Evolutionary conservation across 1,140 invertebrate species (phyloP), one percentile per base, ranked within the genome.

Genomic region (Bombus ignitus): DNA sequence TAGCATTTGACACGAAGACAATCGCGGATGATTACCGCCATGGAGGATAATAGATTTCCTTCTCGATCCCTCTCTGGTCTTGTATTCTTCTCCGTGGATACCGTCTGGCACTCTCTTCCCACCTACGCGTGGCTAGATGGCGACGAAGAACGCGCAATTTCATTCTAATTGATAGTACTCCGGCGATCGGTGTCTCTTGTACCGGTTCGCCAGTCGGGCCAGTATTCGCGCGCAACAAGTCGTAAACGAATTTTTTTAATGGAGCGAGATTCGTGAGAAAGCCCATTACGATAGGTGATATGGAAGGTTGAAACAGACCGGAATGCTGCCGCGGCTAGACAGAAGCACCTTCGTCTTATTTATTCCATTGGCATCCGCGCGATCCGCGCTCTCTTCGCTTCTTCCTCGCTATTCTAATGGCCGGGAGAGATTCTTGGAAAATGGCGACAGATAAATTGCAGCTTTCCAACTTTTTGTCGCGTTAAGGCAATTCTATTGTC

Each of bases 11-110:
- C 91, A 83, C 79, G 87, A 90, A 92, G 91, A 92, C 92, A 92
- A 92, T 92, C 81, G 90, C 53, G 77, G 86, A 89, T 92, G 92
- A 92, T 92, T 92, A 89, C 91, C 89, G 90, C 78, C 88, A 87
- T 85, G 87, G 32, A 83, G 77, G 65, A 91, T 91, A 90, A 90
- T 90, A 80, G 90, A 73, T 81, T 85, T 77, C 76, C 73, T 59
- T 78, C 68, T 68, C 57, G 25, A 72, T 71, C 66, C 78, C 39
- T 71, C 78, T 15, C 53, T 44, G 37, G 68, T 65, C 83, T 79
- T 62, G 62, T 9, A 3, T 22, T 37, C n/a, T 22, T 37, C n/a
- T 37, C 28, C 77, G 10, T 28, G 28, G 53, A 77, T 65, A n/a
- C 8, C 77, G 62, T 47, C 77, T 28, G 35, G 44, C 78, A 65